phyloP scores from a whole-genome alignment of 2,797 vertebrate species.

The Malacoctenus gilli region DNA sequence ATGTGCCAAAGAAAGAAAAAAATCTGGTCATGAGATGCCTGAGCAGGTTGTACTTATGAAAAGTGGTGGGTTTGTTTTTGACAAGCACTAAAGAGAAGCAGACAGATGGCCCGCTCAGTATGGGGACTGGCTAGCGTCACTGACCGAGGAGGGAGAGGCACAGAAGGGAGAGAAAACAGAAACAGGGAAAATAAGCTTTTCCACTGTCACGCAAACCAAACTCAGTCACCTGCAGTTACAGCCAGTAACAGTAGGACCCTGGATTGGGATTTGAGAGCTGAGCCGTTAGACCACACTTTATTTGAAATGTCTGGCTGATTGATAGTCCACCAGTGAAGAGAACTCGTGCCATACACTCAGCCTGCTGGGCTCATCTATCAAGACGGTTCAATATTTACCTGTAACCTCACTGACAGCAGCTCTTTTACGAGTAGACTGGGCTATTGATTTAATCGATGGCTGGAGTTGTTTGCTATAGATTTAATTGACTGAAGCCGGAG shows the following conservation, averaged over 20 bases:
- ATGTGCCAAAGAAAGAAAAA: slow-evolving; percentile 22
- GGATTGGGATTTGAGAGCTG: slow-evolving; percentile 43
- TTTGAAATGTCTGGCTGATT: slow-evolving; percentile 68
- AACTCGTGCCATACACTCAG: slow-evolving; percentile 28
- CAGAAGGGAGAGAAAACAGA: slow-evolving; percentile 56
- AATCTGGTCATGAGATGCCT: slow-evolving; percentile 30
- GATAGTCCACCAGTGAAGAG: slow-evolving; percentile 60
- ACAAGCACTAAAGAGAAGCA: slow-evolving; percentile 64
- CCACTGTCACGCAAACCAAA: slow-evolving; percentile 51
- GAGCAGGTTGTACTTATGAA: slow-evolving; percentile 58
- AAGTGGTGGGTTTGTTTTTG: slow-evolving; percentile 67
- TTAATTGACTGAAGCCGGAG: slow-evolving; percentile 62
- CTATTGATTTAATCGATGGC: slow-evolving; percentile 61
- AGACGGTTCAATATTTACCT: slow-evolving; percentile 65
- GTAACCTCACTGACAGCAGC: slow-evolving; percentile 46
- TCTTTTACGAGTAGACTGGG: slow-evolving; percentile 51
- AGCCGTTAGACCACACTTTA: slow-evolving; percentile 55
- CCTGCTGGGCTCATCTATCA: slow-evolving; percentile 64
- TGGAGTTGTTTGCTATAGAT: slow-evolving; percentile 65
- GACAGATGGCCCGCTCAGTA: slow-evolving; percentile 79
- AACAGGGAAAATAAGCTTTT: slow-evolving; percentile 58
- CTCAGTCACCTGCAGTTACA: slow-evolving; percentile 52
- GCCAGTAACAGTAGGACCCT: slow-evolving; percentile 51
- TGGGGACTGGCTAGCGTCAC: slow-evolving; percentile 69
- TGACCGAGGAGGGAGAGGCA: slow-evolving; percentile 58